These are phyloP conservation scores for Onychomys leucogaster DNA, from an alignment of 2,797 vertebrate genomes.

Conservation along the genomic window DNA sequence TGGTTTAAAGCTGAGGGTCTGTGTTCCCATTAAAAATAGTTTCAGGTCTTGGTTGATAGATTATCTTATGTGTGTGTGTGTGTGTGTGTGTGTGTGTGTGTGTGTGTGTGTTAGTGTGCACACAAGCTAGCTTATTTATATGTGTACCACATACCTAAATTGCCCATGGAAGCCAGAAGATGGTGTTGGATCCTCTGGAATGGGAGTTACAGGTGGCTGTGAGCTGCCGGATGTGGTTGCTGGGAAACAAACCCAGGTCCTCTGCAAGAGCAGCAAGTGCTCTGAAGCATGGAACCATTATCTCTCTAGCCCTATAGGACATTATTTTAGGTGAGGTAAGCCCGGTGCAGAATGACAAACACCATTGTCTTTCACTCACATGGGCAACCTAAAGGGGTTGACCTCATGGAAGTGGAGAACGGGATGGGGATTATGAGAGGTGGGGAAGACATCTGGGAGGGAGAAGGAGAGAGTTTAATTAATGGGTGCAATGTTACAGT, in stretches of 20 bases:
- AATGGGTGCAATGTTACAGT: background rate
- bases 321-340: background rate
- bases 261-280: background rate
- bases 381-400: background rate
- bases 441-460: accelerated
- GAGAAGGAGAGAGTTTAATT: background rate
- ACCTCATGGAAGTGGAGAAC: background rate
- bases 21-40: background rate
- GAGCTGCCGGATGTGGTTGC: background rate
- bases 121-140: background rate
- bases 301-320: background rate
- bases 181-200: background rate
- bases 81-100: background rate
- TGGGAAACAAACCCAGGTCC: background rate
- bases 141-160: background rate
- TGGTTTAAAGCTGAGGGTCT: background rate
- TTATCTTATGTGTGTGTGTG: background rate
- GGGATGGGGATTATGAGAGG: background rate
- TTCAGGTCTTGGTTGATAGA: background rate
- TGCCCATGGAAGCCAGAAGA: background rate
- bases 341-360: background rate
- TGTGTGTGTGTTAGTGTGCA: no score
- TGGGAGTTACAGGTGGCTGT: background rate
- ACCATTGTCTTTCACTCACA: background rate
- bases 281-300: background rate